phyloP scores from a whole-genome alignment of 2,113 vertebrate genomes.

The Isichthys henryi region DNA sequence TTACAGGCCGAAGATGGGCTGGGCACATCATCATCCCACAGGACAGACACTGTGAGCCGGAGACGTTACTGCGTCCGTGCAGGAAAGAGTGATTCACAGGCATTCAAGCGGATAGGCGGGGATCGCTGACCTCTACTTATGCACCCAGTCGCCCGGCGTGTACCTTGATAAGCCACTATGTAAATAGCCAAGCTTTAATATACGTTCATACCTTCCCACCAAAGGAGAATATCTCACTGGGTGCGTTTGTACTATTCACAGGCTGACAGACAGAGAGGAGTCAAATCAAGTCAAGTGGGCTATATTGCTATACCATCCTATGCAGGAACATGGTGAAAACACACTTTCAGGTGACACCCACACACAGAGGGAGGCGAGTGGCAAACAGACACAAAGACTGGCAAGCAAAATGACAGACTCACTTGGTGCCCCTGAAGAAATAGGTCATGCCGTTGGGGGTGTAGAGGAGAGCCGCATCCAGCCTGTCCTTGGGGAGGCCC shows the following conservation, averaged over 20 bases:
- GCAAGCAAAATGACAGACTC: constrained; percentile 35
- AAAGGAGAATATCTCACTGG: background rate
- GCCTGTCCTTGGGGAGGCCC: constrained; percentile 72
- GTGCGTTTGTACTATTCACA: background rate
- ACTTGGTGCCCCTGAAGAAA: constrained; percentile 82
- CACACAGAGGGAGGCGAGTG: background rate
- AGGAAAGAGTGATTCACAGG: background rate
- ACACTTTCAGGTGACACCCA: background rate
- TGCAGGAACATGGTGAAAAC: background rate
- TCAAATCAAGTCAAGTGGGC: background rate
- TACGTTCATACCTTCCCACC: background rate
- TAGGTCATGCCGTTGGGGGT: constrained; percentile 80
- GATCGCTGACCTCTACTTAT: background rate
- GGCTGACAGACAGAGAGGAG: background rate
- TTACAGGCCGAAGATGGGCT: background rate
- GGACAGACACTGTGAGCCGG: background rate
- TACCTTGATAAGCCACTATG: background rate
- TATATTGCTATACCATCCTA: background rate
- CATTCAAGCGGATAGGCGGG: background rate
- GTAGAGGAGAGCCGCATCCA: constrained; percentile 80
- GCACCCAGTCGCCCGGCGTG: background rate
- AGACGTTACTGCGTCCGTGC: background rate
- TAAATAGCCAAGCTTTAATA: background rate
- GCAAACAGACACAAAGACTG: background rate
- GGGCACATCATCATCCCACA: background rate